A percentile compares a stretch with the other conserved stretches of the same genome.
These are phyloP conservation scores for Steatornis caripensis DNA, from an alignment of 2,113 vertebrate genomes.

Conservation along the genomic window DNA sequence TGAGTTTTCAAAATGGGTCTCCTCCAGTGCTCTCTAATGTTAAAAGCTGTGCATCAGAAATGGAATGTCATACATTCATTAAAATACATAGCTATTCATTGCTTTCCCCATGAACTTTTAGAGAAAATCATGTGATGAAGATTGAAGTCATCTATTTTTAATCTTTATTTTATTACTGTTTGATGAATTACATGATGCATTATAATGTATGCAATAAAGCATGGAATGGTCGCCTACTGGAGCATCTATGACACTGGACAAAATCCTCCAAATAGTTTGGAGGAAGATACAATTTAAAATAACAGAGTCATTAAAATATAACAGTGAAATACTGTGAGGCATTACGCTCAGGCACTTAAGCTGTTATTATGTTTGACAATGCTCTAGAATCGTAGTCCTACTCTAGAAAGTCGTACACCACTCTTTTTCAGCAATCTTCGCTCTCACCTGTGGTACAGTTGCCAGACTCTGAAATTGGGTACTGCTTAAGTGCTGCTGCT, in stretches of 20 bases:
- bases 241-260: background rate
- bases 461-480: slow-evolving; percentile 86
- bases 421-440: background rate
- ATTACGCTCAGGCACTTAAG: slow-evolving; percentile 55
- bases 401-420: background rate
- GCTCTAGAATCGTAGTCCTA: background rate
- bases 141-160: background rate
- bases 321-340: background rate
- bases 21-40: background rate
- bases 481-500: slow-evolving; percentile 85
- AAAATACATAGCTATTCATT: background rate
- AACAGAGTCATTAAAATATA: background rate
- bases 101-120: background rate
- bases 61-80: background rate
- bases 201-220: slow-evolving; percentile 53
- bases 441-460: slow-evolving; percentile 85
- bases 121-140: background rate
- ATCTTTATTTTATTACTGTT: background rate
- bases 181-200: slow-evolving; percentile 42
- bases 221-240: slow-evolving; percentile 48
- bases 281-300: slow-evolving; percentile 16
- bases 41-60: background rate
- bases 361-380: background rate
- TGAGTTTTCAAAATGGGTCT: background rate
- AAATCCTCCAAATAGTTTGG: background rate